Evolutionary conservation across 2,797 vertebrate genomes (phyloP), one percentile per base, ranked within the genome.

Genomic region (Enteromius paludinosus): DNA sequence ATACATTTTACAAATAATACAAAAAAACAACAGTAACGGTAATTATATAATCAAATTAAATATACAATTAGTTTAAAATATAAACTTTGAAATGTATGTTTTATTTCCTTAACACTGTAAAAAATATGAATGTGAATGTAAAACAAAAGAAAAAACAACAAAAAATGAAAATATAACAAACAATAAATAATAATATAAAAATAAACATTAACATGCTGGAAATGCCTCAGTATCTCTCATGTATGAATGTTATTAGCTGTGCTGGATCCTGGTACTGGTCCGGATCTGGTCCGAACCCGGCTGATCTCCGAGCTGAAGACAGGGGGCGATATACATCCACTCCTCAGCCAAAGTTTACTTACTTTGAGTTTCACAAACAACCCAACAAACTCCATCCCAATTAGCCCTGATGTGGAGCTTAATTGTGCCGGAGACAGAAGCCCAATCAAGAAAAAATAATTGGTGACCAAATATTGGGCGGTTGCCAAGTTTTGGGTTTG

Each of bases 381-480:
- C 4, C 68, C 20, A 35, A 41, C 45, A 79, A 79, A 74, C 45
- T 54, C 49, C 70, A 45, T 77, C 41, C 28, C 33, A 70, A 75
- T 45, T 70, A 70, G 35, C 49, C 61, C 20, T 45, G 78, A 82
- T 62, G 73, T 66, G 41, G 28, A 49, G 72, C 30, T 78, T 82
- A 62, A 75, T 81, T 52, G 64, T 80, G 35, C 35, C 41, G 14
- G 52, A 81, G 71, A 73, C 64, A 73, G 65, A 83, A 75, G 72
- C 45, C 35, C 66, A 76, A 82, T 56, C 81, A 66, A 20, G 28
- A 69, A 12, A 11, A 80, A 84, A 84, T 80, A 84, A 84, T 75
- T 84, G 83, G 70, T 74, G 62, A 80, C 38, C 71, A 80, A 68
- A 84, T 69, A 75, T 80, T 80, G 83, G 83, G 47, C 11, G 47